These are phyloP conservation scores for Ictalurus punctatus DNA, from an alignment of 2,113 vertebrate genomes.

Conservation along the genomic window DNA sequence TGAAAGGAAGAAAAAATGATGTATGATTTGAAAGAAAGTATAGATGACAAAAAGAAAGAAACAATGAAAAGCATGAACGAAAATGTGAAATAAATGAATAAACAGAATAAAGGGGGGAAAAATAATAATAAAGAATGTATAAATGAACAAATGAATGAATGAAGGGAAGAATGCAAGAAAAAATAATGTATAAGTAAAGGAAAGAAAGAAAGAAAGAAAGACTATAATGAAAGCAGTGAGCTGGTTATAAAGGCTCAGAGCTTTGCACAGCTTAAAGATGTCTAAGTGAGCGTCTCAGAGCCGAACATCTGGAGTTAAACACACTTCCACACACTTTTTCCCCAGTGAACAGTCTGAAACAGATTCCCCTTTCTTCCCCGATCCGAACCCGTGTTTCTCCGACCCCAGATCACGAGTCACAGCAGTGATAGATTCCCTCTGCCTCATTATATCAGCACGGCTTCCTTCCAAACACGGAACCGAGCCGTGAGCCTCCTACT, in stretches of 20 bases:
- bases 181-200: background rate
- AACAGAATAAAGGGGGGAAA: background rate
- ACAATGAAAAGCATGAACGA: no score
- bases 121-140: background rate
- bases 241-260: background rate
- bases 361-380: conserved; percentile 27
- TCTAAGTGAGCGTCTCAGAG: background rate
- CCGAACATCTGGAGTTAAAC: background rate
- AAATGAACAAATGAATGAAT: background rate
- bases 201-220: background rate
- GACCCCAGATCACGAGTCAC: conserved; percentile 18
- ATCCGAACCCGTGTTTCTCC: background rate
- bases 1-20: background rate
- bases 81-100: no score
- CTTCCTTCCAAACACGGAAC: conserved; percentile 47
- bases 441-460: conserved; percentile 51
- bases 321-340: background rate
- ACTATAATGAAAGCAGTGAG: background rate
- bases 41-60: background rate
- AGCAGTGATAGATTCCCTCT: conserved; percentile 29
- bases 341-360: conserved; percentile 14
- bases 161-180: background rate
- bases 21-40: background rate
- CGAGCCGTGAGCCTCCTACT: conserved; percentile 60
- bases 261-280: background rate